phyloP scores from a whole-genome alignment of 1,140 invertebrate genomes.

The Panonychus citri region DNA sequence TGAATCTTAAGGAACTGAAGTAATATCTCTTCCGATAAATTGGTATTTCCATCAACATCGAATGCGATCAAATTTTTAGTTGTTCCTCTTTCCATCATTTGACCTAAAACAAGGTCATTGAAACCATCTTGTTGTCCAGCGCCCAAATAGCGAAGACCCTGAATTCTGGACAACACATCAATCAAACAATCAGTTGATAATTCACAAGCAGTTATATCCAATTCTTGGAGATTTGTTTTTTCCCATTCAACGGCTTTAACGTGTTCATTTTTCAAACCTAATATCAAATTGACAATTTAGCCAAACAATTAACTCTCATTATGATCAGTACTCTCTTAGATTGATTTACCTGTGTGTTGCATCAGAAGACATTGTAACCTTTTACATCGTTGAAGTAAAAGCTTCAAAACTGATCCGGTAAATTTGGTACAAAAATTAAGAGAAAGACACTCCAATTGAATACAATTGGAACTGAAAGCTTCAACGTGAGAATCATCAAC shows the following conservation, averaged over 20 bases:
- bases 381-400: conserved; percentile 73
- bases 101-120: conserved; percentile 41
- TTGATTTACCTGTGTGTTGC: conserved; percentile 62
- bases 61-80: conserved; percentile 58
- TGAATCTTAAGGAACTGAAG: conserved; percentile 69
- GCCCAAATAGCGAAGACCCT: conserved; percentile 61
- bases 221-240: conserved; percentile 69
- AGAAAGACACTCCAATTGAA: conserved; percentile 79
- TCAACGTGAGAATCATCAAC: conserved; percentile 97
- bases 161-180: conserved; percentile 68
- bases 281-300: conserved; percentile 12
- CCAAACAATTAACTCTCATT: conserved; percentile 1
- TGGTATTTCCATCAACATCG: conserved; percentile 83
- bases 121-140: conserved; percentile 93
- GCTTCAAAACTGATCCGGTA: conserved; percentile 84
- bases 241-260: conserved; percentile 95
- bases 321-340: not conserved
- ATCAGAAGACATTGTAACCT: conserved; percentile 74
- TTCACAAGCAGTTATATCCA: conserved; percentile 92
- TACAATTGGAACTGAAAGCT: conserved; percentile 47
- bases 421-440: conserved; percentile 92
- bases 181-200: conserved; percentile 75
- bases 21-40: conserved; percentile 71
- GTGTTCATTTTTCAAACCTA: conserved; percentile 63
- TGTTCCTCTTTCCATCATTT: conserved; percentile 66